Evolutionary conservation across 2,113 vertebrate species (phyloP), one percentile per base, ranked within the genome.

Genomic region (Callipepla californica): DNA sequence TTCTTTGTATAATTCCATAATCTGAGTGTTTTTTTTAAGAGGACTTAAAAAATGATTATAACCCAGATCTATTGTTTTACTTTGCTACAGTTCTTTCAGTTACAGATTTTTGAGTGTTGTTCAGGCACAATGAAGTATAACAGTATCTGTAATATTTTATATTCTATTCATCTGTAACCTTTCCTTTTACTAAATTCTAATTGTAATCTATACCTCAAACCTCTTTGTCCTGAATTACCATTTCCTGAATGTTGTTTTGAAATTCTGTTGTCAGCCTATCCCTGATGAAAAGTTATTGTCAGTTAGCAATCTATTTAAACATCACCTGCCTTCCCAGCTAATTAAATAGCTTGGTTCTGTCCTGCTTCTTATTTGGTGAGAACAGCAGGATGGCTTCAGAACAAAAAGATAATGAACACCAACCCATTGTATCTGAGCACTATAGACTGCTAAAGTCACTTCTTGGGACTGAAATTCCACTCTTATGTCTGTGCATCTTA

Each of bases 391-490:
- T 94, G 50, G 55, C 57, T 96, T 94, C 69, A 77, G 81, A 96
- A 91, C 50, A 90, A 94, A 94, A 94, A 91, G 26, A 91, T 94
- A 96, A 95, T 92, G 80, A 93, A 95, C 78, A 92, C 89, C 78
- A 83, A 91, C 62, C 89, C 30, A 42, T 51, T 82, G 30, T 38
- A 48, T 84, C 67, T 70, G 44, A 95, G 36, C 40, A 66, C 19
- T 28, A 67, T 11, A 66, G 66, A 40, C 21, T 9, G n/a, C 58
- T 81, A 78, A 78, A 86, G 51, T 82, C 87, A 65, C 69, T 66
- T 19, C 13, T 73, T 62, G 30, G 73, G 40, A 58, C 2, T 45
- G 53, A 90, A 88, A 85, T 72, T 47, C 48, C 28, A 1, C 15
- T 20, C 11, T 73, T 70, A 8, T 38, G 10, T 36, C 20, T 45